Evolutionary conservation across 2,113 vertebrate genomes (phyloP).

Genomic region (Astatoreochromis straeleni): DNA sequence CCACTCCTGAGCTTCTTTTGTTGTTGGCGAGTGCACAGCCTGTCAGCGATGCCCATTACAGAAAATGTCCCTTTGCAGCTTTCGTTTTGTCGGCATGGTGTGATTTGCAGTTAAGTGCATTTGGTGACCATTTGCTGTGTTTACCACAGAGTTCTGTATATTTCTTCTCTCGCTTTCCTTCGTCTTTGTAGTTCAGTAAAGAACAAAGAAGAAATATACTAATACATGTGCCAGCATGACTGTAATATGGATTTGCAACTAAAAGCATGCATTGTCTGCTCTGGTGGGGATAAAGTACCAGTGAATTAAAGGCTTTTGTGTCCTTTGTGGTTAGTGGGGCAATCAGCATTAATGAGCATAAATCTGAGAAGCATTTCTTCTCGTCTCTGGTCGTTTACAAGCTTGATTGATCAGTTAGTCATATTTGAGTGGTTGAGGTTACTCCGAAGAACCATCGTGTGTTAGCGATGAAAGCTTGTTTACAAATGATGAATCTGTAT

Average conservation of each 20-base stretch:
- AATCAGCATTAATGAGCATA: constrained; percentile 22
- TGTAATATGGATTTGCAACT: not conserved
- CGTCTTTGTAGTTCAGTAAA: not conserved
- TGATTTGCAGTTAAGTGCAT: not conserved
- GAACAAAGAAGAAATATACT: not conserved
- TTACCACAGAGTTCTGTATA: not conserved
- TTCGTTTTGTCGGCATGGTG: not conserved
- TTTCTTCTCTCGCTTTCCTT: not conserved
- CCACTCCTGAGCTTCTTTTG: not conserved
- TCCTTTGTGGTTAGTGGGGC: not conserved
- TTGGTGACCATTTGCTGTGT: not conserved
- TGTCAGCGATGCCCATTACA: not conserved
- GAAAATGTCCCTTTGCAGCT: not conserved
- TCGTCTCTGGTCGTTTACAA: not conserved
- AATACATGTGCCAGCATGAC: not conserved
- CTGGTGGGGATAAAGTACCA: not conserved
- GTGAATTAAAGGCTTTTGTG: not conserved
- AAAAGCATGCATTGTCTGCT: not conserved
- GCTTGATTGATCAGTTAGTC: constrained; percentile 35
- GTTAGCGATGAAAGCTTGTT: constrained; percentile 23
- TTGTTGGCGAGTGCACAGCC: not conserved
- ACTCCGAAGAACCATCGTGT: not conserved
- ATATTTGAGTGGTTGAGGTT: constrained; percentile 24
- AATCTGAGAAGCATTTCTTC: constrained; percentile 2
- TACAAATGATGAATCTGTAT: not conserved